phyloP scores from a whole-genome alignment of 2,888 invertebrate genomes.

The Caenorhabditis sp. region DNA sequence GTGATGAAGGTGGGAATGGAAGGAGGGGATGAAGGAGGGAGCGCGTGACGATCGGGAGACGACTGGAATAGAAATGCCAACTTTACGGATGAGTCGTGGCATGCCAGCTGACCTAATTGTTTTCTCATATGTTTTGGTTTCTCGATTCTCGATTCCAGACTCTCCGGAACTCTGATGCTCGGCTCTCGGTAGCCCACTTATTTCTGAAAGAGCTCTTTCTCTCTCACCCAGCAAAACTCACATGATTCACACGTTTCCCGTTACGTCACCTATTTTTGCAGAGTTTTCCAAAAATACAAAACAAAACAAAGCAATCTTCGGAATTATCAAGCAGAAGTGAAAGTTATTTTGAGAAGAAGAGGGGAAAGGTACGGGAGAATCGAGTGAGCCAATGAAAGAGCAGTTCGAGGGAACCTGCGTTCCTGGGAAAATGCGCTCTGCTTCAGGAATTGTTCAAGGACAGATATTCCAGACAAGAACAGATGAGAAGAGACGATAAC shows the following conservation, averaged over 20 bases:
- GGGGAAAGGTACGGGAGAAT: background rate
- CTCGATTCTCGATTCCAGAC: background rate
- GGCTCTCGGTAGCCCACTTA: too few species aligned
- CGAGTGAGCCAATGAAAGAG: constrained; percentile 6
- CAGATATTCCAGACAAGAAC: background rate
- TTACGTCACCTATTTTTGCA: background rate
- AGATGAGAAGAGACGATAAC: background rate
- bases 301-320: constrained; percentile 4
- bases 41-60: background rate
- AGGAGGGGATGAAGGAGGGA: background rate
- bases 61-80: constrained; percentile 9
- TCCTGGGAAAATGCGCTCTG: background rate
- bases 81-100: background rate
- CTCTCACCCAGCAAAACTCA: too few species aligned
- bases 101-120: background rate
- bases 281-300: background rate
- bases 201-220: too few species aligned
- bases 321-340: background rate
- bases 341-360: background rate
- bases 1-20: constrained; percentile 34
- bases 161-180: too few species aligned
- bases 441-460: background rate
- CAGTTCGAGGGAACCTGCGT: background rate
- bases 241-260: too few species aligned
- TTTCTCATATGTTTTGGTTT: background rate